These are phyloP conservation scores for Xiphorhynchus erythropygius DNA, from an alignment of 2,797 vertebrate species.

Conservation along the genomic window DNA sequence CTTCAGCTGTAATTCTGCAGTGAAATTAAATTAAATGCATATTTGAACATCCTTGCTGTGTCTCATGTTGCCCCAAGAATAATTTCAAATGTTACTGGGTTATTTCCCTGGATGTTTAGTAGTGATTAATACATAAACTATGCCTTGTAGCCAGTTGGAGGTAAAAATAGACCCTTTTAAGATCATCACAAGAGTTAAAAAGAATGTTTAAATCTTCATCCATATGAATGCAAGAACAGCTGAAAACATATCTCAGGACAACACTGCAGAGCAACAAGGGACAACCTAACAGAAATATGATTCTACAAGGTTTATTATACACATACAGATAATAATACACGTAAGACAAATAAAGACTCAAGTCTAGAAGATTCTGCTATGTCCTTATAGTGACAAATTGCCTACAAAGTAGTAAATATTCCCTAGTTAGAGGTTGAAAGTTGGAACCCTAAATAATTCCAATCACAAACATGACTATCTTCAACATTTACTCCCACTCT, in stretches of 20 bases:
- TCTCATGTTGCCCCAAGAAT: not conserved
- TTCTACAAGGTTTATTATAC: not conserved
- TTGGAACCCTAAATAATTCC: not conserved
- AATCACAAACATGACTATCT: not conserved
- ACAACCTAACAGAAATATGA: not conserved
- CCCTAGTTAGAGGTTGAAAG: not conserved
- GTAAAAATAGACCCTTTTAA: not conserved
- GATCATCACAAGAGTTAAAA: not conserved
- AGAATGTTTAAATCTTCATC: not conserved
- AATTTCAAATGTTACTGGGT: not conserved
- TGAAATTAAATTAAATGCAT: not conserved
- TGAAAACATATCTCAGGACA: not conserved
- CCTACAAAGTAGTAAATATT: not conserved
- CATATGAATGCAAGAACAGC: not conserved
- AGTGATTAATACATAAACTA: not conserved
- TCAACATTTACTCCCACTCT: not conserved
- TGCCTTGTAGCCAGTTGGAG: not conserved
- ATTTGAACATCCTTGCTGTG: not conserved
- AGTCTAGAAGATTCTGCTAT: not conserved
- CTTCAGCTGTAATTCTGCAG: not conserved
- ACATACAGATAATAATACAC: not conserved
- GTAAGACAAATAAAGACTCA: not conserved
- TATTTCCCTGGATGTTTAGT: not conserved
- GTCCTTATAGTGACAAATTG: not conserved
- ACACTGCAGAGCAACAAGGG: not conserved